These are phyloP conservation scores for Tuta absoluta DNA, from an alignment of 2,888 invertebrate genomes.

Conservation along the genomic window DNA sequence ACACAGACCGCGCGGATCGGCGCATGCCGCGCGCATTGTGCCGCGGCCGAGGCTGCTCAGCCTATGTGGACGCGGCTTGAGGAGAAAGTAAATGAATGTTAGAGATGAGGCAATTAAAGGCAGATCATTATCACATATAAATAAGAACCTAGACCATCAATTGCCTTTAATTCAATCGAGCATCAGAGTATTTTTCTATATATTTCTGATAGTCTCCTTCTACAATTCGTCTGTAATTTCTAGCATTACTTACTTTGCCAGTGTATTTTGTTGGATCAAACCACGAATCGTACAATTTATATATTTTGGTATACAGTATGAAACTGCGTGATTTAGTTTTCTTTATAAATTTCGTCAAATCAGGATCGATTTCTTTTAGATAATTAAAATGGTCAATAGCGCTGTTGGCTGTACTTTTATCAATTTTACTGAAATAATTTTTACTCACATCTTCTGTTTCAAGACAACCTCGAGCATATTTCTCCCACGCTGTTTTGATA, in stretches of 20 bases:
- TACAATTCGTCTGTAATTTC: conserved; percentile 17
- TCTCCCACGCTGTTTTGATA: not conserved
- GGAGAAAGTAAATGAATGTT: too few relatives aligned
- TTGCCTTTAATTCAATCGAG: too few relatives aligned
- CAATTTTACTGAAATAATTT: conserved; percentile 5
- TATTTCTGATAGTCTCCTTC: conserved; percentile 2
- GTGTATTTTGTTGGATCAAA: conserved; percentile 12
- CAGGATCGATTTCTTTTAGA: conserved; percentile 1
- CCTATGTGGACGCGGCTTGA: too few relatives aligned
- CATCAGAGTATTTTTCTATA: not conserved
- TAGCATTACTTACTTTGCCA: not conserved
- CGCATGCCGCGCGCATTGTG: too few relatives aligned
- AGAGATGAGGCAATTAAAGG: too few relatives aligned
- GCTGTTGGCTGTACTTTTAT: not conserved
- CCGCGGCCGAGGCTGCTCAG: too few relatives aligned
- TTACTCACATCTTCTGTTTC: not conserved
- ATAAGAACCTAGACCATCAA: not conserved
- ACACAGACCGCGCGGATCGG: too few relatives aligned
- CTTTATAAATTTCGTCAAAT: not conserved
- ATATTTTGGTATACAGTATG: not conserved
- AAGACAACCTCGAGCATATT: not conserved
- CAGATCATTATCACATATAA: not conserved
- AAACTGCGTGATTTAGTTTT: not conserved
- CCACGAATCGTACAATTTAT: not conserved
- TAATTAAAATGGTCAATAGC: conserved; percentile 15